A percentile compares a stretch with the other conserved stretches of the same genome.
These are phyloP conservation scores for Agriopis leucophaearia DNA, from an alignment of 2,888 invertebrate species.

Conservation along the genomic window DNA sequence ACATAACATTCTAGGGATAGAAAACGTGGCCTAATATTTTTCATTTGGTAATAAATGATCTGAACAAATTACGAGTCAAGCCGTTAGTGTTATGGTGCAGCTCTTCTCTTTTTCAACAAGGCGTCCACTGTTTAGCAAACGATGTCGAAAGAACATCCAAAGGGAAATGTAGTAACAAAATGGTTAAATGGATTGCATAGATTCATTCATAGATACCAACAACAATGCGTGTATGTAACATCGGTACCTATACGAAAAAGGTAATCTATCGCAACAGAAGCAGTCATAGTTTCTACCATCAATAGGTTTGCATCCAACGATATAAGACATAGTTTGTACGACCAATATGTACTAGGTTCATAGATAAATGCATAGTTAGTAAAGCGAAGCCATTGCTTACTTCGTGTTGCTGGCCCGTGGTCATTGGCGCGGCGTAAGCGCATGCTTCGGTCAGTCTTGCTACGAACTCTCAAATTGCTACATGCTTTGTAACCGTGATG, in stretches of 20 bases:
- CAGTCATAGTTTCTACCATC: slow-evolving; percentile 18
- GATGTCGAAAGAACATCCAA: slow-evolving; percentile 41
- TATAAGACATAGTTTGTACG: slow-evolving; percentile 26
- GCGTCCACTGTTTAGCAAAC: slow-evolving; percentile 16
- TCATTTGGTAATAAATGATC: too few species aligned
- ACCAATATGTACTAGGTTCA: not conserved
- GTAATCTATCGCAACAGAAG: not conserved
- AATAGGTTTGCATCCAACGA: slow-evolving; percentile 4
- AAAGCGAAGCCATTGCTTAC: slow-evolving; percentile 35
- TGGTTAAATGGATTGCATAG: slow-evolving; percentile 60
- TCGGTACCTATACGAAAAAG: slow-evolving; percentile 47
- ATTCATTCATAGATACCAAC: slow-evolving; percentile 73
- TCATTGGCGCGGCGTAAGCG: slow-evolving; percentile 71
- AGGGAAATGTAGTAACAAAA: slow-evolving; percentile 48
- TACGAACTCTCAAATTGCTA: slow-evolving; percentile 56
- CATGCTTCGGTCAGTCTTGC: slow-evolving; percentile 66
- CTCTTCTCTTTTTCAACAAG: slow-evolving; percentile 4
- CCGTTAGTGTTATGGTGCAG: not conserved
- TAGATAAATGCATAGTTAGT: slow-evolving; percentile 31
- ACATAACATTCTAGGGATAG: too few species aligned
- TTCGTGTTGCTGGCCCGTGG: slow-evolving; percentile 65
- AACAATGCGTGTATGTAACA: slow-evolving; percentile 79
- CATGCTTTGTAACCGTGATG: slow-evolving; percentile 46
- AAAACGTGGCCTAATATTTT: too few species aligned
- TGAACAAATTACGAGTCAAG: too few species aligned